Evolutionary conservation across 2,797 vertebrate species (phyloP), one percentile per base, ranked within the genome.

Genomic region (Halcyon leucocephala): DNA sequence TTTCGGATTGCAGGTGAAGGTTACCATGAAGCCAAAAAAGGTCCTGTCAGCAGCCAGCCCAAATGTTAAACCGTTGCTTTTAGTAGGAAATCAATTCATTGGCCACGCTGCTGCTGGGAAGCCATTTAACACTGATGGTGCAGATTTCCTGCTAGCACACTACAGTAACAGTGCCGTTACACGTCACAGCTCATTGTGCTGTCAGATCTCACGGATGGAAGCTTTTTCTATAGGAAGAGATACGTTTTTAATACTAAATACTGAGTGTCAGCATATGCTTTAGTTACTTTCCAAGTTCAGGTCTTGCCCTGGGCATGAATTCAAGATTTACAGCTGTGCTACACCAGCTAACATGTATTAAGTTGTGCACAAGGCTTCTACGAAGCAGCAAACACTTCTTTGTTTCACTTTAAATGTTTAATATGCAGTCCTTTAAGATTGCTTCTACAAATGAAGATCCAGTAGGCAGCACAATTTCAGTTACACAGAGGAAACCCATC

Each of bases 281-380:
- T 66, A 66, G 80, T 66, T 79, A 73, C 74, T 78, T 90, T 86
- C 83, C 90, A 92, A 89, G 90, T 70, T 90, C 67, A 65, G 88
- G 80, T 80, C 90, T 84, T 0, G 0, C 29, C 67, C 79, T 79
- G 67, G 90, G 83, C 93, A 92, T 2, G 26, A 83, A 94, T 90
- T 94, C 94, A 94, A 90, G 81, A 90, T 74, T 77, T 77, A 80
- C 83, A 93, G 92, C 91, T 95, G 95, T 65, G 74, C 64, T 65
- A 70, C 60, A 94, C 48, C 90, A 77, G 81, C 57, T n/a, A 79
- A 44, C 60, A 91, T 37, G 71, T 86, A 85, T 29, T 42, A 57
- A 82, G 60, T 67, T 55, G 86, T 39, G 71, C 39, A 71, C 31
- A 51, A 82, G 55, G 80, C 62, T 85, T 49, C 89, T 61, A 41